Base-by-base conservation (phyloP, 2,797 vertebrate species). In the Helarctos malayanus region DNA sequence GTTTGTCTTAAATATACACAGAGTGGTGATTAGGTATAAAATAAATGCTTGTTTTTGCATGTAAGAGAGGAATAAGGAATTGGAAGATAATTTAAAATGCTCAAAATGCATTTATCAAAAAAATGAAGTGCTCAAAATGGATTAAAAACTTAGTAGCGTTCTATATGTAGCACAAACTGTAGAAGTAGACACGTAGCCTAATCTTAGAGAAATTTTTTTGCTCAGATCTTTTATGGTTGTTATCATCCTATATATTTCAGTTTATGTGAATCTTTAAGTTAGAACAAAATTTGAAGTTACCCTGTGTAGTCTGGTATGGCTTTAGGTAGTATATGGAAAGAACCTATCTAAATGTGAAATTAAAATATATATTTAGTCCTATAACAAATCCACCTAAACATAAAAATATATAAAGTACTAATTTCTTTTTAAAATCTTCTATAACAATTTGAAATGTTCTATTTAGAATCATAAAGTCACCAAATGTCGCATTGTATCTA, bases 261-360 rank as follows among this genome's bases (percentile, higher is more conserved):
- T 12, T 87, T 92, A 59, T n/a, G 84, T 68, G 59, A 91, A 47
- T 73, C 35, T 69, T 94, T 83, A 80, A 32, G 9, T 82, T 80
- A 85, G 21, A 94, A n/a, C 11, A 89, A 35, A 49, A 56, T 23
- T 84, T 84, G 47, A 93, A 54, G 35, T 71, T 93, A 79, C 81
- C 47, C 56, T 88, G 4, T 63, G 35, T 89, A 89, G 8, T 79
- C n/a, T 80, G 38, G 0, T 73, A 19, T 69, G 3, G 3, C 75
- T 91, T 96, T 91, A 96, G 88, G 52, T 95, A 41, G 29, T 82
- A 3, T 68, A 75, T 78, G 41, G 54, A 91, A 96, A 32, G n/a
- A 95, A 65, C 0, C 49, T 87, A n/a, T 89, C 32, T 89, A 79
- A 78, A 81, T 68, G 9, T 93, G 19, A 88, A 94, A 92, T 92